Evolutionary conservation across 2,888 invertebrate species (phyloP), one percentile per base, ranked within the genome.

Genomic region (Ochropleura leucogaster): DNA sequence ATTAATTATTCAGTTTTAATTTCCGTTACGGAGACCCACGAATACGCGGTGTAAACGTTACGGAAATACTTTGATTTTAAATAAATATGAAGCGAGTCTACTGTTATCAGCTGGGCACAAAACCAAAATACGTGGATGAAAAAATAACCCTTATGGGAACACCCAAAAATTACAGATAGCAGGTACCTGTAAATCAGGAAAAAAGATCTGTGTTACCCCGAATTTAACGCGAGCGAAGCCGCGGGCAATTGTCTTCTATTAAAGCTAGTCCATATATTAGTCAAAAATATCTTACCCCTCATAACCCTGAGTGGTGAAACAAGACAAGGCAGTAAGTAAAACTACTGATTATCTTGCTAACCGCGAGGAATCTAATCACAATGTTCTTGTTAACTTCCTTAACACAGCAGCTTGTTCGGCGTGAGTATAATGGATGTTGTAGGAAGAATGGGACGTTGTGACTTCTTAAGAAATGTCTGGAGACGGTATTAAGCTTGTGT

Each of bases 331-430:
- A 59, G 64, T 63, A 44, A 74, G 69, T 68, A 49, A 71, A 71
- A 66, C 80, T 62, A 60, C 71, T 18, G 40, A 67, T 70, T 74
- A 59, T 81, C 76, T 68, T 65, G 68, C 42, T 16, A 65, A 51
- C 74, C 79, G 63, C 79, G 46, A 74, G 83, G 84, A 84, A 83
- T 83, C 82, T 79, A 83, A 82, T 83, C 76, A 84, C 74, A 62
- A 79, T 73, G 74, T 79, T 69, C 75, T 71, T 44, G 51, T 40
- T 42, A 79, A 84, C 72, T 82, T 82, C 72, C 74, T 69, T 70
- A 79, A 68, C 68, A 70, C 46, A 74, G 47, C 68, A 68, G 55
- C 74, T n/a, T 68, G 73, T 70, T 65, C 53, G 60, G 20, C n/a
- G 40, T 49, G 47, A 67, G 46, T 63, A 10, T 20, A 47, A 14